Evolutionary conservation across 1,140 invertebrate genomes (phyloP), one percentile per base, ranked within the genome.

Genomic region (Theocolax elegans): DNA sequence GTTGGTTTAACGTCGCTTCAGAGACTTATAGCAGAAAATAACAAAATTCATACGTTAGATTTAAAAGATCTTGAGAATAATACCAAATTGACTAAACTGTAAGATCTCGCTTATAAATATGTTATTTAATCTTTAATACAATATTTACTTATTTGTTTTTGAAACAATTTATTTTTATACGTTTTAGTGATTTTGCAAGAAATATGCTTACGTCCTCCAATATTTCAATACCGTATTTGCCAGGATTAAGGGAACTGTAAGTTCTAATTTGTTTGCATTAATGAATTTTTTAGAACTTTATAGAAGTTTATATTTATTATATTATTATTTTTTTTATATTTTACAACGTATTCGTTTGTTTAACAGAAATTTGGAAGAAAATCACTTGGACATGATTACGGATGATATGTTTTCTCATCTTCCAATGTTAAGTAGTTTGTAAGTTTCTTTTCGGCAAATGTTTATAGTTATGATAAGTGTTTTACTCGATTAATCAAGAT

Each of bases 211-310:
- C 82, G 3, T 77, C 84, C 44, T 73, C 78, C 15, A 80, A 82
- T 35, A 73, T 86, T 21, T 77, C 74, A 21, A 83, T 90, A 73
- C 86, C 88, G 48, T 74, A 75, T 69, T 78, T 89, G 35, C 83
- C 85, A 23, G 77, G 74, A 40, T 76, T 90, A 3, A 75, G 73
- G 42, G 85, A 89, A 76, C 78, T 90, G 89, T 90, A 82, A 89
- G 88, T 54, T 2, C n/a, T n/a, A n/a, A n/a, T n/a, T n/a, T n/a
- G n/a, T n/a, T n/a, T n/a, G n/a, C n/a, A n/a, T n/a, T n/a, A n/a
- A n/a, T n/a, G n/a, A n/a, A n/a, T n/a, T n/a, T n/a, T n/a, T n/a
- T n/a, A n/a, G n/a, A n/a, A n/a, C n/a, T n/a, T n/a, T n/a, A n/a
- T n/a, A n/a, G n/a, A n/a, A n/a, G n/a, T n/a, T n/a, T n/a, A n/a